Conservation (phyloP, 2,113 vertebrate species). For the Leucopternis melanops region DNA sequence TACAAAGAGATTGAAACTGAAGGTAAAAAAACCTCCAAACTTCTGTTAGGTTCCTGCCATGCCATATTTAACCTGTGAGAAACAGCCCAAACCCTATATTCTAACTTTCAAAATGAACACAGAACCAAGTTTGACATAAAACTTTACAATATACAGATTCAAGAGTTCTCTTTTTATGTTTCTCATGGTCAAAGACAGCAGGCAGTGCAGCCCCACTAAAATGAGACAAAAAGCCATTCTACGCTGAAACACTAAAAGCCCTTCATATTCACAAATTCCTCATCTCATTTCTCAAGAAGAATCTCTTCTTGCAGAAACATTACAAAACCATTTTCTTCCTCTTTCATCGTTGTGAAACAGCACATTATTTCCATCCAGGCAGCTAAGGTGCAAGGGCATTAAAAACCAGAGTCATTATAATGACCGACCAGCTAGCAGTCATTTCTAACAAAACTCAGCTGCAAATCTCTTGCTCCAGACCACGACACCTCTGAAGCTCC, state of each 20-base stretch:
- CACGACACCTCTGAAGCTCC: not conserved
- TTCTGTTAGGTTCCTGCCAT: not conserved
- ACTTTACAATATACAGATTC: not conserved
- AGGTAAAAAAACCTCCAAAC: not conserved
- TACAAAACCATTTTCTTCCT: not conserved
- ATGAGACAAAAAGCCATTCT: not conserved
- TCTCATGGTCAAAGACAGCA: not conserved
- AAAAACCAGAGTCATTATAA: not conserved
- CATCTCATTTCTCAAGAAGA: not conserved
- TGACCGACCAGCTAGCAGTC: not conserved
- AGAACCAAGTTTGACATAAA: not conserved
- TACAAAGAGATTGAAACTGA: not conserved
- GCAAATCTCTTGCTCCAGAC: not conserved
- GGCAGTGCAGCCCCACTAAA: not conserved
- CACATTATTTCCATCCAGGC: not conserved
- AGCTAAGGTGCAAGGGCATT: not conserved
- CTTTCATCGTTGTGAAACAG: slow-evolving; percentile 19
- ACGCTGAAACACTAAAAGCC: not conserved
- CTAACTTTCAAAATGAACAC: not conserved
- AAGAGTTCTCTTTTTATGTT: not conserved
- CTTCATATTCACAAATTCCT: not conserved
- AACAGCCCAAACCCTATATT: not conserved
- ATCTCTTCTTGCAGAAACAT: slow-evolving; percentile 7
- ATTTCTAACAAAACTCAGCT: not conserved
- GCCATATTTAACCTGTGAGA: not conserved